These are phyloP conservation scores for Molorchus minor DNA, from an alignment of 2,888 invertebrate genomes.

Conservation along the genomic window DNA sequence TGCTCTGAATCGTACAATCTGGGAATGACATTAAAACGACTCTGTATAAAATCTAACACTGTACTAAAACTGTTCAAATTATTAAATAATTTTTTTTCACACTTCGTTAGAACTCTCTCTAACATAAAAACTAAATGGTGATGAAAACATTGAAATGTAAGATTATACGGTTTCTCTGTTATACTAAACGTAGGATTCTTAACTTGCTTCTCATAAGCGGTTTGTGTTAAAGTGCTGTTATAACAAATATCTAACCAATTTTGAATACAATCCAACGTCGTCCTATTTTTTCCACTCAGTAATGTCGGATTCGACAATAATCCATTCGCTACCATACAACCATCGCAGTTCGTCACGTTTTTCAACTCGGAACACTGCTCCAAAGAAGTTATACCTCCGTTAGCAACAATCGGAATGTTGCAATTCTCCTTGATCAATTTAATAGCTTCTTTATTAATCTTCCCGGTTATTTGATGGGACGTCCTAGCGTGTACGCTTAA, in stretches of 20 bases:
- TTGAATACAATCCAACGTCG: constrained; percentile 80
- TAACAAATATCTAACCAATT: constrained; percentile 82
- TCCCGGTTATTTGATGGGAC: constrained; percentile 78
- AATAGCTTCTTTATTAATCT: constrained; percentile 76
- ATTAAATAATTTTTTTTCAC: constrained; percentile 82
- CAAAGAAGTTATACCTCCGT: constrained; percentile 85
- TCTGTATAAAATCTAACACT: constrained; percentile 75
- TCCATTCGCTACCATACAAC: constrained; percentile 94
- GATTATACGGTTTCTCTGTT: constrained; percentile 66
- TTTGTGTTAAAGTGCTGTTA: constrained; percentile 59
- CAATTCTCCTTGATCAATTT: constrained; percentile 75
- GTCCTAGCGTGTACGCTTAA: constrained; percentile 93
- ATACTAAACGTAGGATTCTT: constrained; percentile 39
- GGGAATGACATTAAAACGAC: constrained; percentile 66
- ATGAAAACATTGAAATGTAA: constrained; percentile 88
- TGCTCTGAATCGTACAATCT: constrained; percentile 50
- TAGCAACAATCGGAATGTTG: constrained; percentile 87
- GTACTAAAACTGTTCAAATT: constrained; percentile 73
- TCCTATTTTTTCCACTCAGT: constrained; percentile 76
- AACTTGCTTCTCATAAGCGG: constrained; percentile 36
- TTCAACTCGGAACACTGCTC: constrained; percentile 76
- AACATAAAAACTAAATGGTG: constrained; percentile 97
- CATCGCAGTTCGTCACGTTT: constrained; percentile 75
- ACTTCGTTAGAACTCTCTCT: constrained; percentile 79
- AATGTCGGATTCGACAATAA: constrained; percentile 91